Conservation (phyloP, 2,113 vertebrate species). For the Gracilinanus agilis region DNA sequence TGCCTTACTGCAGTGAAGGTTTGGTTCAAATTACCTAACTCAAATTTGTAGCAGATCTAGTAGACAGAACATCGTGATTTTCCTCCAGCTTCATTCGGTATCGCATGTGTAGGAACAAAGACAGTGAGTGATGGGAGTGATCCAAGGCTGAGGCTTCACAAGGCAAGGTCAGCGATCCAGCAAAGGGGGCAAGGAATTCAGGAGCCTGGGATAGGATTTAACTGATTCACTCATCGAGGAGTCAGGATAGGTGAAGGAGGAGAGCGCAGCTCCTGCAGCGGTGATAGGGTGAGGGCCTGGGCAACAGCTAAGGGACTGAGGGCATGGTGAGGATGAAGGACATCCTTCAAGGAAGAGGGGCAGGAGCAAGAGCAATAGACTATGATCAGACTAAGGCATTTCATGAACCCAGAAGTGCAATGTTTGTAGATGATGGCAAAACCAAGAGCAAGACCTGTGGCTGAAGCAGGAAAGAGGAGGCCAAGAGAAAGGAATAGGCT, state of each 20-base stretch:
- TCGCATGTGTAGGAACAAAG: background rate
- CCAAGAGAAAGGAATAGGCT: background rate
- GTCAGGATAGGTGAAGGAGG: background rate
- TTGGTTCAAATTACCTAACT: background rate
- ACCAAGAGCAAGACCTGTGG: background rate
- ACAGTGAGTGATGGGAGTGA: background rate
- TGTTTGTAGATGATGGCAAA: background rate
- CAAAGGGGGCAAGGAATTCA: background rate
- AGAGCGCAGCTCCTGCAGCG: too few species aligned
- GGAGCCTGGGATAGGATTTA: background rate
- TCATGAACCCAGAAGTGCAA: background rate
- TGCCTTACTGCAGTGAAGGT: background rate
- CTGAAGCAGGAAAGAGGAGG: background rate
- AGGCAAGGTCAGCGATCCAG: background rate
- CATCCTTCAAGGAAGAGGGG: background rate
- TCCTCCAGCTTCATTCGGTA: background rate
- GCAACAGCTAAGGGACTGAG: background rate
- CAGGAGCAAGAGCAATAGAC: background rate
- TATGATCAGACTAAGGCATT: background rate
- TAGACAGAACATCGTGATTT: background rate
- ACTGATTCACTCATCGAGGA: background rate
- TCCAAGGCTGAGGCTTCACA: background rate
- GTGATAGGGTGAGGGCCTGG: background rate
- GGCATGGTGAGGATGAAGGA: background rate
- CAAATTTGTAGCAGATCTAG: background rate